Base-by-base conservation (phyloP, 2,113 vertebrate species). In the Hiodon tergisus region DNA sequence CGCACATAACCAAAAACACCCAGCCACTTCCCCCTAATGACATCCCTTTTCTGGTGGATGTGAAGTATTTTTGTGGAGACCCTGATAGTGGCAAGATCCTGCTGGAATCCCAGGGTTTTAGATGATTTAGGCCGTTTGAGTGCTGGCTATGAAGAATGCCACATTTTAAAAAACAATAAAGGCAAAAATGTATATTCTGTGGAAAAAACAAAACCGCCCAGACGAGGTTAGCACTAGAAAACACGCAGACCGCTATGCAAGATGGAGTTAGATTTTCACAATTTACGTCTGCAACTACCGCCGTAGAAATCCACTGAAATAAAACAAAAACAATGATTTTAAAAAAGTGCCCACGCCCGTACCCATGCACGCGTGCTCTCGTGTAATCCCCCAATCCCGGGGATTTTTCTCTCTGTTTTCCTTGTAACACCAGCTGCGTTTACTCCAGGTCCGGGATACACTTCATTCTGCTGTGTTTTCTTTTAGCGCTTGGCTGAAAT, bases 381-480 rank as follows among this genome's bases (percentile, higher is more conserved):
- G 63, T 31, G 62, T 67, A 57, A 57, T 11, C 11, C 50, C 50
- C 50, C 51, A 53, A 8, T 62, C 50, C 48, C 48, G 57, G 81
- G 67, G 47, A 80, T 76, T 78, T 61, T 58, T 73, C 63, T 62
- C 51, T 2, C 1, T 6, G 11, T 79, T 74, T 78, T 71, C 72
- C 80, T 81, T 79, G 72, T 53, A 63, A 80, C 75, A 60, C 68
- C 67, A 79, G 78, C 63, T 67, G 75, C 60, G 53, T 82, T 76
- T 77, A 74, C 74, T 77, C 52, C 11, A 52, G 83, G 73, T 77
- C 52, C 11, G 48, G 82, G 73, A 84, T 62, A 58, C 78, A 78
- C 72, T 82, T 82, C 77, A 76, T 54, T 59, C 51, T 80, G 78
- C 2, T 87, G 76, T 88, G 84, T 88, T 88, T 87, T 86, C 81